A percentile compares a stretch with the other conserved stretches of the same genome.
Evolutionary conservation across 2,797 vertebrate species (phyloP).

Genomic region (Anguilla marmorata): DNA sequence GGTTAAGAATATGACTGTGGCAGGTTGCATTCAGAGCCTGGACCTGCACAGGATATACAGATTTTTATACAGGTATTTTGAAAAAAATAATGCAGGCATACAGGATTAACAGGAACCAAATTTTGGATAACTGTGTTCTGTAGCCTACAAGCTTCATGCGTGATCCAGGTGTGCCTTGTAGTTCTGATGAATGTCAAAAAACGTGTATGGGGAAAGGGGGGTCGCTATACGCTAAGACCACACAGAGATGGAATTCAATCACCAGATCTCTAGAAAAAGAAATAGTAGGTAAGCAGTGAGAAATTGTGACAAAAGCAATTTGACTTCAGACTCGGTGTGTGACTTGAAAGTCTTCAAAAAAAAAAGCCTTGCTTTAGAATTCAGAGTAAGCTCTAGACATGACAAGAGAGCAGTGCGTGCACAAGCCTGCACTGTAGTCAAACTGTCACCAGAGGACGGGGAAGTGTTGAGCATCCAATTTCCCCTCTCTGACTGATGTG

Average conservation of each 20-base stretch:
- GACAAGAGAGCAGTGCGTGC: conserved; percentile 25
- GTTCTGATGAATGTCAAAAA: neutral
- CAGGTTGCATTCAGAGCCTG: no score
- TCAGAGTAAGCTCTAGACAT: neutral
- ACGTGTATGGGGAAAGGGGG: neutral
- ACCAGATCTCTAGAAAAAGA: neutral
- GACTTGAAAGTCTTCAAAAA: conserved; percentile 29
- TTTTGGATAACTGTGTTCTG: neutral
- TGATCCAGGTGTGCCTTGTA: neutral
- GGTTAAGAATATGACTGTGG: no score
- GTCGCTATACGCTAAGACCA: neutral
- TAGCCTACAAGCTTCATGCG: neutral
- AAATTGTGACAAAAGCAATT: conserved; percentile 15
- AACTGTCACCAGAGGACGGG: conserved; percentile 18
- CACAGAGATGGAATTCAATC: neutral
- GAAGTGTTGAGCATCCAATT: conserved; percentile 2
- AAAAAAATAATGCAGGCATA: neutral
- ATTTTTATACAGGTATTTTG: no score
- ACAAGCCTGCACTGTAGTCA: conserved; percentile 24
- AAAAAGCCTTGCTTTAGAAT: conserved; percentile 19
- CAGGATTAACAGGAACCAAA: neutral
- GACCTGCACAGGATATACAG: no score
- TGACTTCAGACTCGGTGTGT: neutral
- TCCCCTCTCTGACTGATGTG: conserved; percentile 6
- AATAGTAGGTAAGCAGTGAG: neutral